Conservation (phyloP, 1,140 invertebrate genomes). For the Pachypeltis micranthus region DNA sequence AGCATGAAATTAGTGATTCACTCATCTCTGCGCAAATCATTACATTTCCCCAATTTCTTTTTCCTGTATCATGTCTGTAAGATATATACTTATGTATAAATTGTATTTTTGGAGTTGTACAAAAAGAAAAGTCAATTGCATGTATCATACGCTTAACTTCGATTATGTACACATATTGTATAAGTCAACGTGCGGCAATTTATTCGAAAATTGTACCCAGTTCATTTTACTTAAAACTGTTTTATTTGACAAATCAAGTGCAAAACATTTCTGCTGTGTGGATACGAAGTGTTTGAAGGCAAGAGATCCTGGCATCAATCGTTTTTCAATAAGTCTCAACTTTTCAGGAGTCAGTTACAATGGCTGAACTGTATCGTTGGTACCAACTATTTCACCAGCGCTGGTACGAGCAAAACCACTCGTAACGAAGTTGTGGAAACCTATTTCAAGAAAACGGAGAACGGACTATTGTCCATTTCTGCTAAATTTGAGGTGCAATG, state of each 20-base stretch:
- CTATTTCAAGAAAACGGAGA: too few species aligned
- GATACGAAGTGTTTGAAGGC: background rate
- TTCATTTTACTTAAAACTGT: too few species aligned
- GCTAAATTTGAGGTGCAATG: too few species aligned
- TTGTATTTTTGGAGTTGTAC: constrained; percentile 19
- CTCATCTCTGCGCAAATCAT: background rate
- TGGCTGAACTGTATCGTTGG: too few species aligned
- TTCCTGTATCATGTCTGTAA: constrained; percentile 13
- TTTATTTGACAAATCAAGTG: background rate
- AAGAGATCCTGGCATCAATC: background rate
- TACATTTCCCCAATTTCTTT: background rate
- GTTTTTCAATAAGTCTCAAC: background rate
- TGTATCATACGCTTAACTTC: constrained; percentile 19
- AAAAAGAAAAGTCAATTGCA: constrained; percentile 21
- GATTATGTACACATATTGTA: constrained; percentile 3
- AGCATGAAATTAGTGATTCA: background rate
- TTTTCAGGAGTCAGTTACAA: background rate
- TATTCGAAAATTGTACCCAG: background rate
- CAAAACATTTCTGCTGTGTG: background rate
- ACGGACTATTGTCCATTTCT: too few species aligned
- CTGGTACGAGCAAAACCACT: too few species aligned
- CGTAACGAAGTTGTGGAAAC: too few species aligned
- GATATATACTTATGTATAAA: constrained; percentile 5
- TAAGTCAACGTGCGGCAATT: background rate
- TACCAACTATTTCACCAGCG: too few species aligned